phyloP scores from a whole-genome alignment of 2,888 invertebrate species.

The Ophion slaviceki region DNA sequence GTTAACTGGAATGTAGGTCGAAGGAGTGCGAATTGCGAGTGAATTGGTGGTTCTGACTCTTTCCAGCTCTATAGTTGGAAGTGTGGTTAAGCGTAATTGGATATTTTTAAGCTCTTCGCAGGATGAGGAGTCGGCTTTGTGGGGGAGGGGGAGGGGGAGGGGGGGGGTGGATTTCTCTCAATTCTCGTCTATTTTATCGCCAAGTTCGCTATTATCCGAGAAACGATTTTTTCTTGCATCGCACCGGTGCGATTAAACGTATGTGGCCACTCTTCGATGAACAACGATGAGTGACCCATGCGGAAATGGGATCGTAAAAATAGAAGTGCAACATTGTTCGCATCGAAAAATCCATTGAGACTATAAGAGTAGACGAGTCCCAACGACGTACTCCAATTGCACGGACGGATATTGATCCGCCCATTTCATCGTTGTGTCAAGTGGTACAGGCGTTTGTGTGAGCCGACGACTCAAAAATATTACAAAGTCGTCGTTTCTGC shows the following conservation, averaged over 20 bases:
- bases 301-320: not conserved
- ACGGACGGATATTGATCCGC: not conserved
- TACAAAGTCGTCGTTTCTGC: not conserved
- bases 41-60: slow-evolving; percentile 9
- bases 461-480: not conserved
- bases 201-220: slow-evolving; percentile 27
- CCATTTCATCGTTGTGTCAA: not conserved
- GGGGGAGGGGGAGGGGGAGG: not conserved
- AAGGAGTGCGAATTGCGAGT: slow-evolving; percentile 35
- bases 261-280: slow-evolving; percentile 19
- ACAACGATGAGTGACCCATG: not conserved
- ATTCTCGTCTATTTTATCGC: slow-evolving; percentile 14
- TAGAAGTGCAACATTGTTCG: not conserved
- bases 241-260: slow-evolving; percentile 37
- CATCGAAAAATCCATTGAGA: not conserved
- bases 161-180: slow-evolving; percentile 25
- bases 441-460: not conserved
- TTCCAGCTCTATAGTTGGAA: slow-evolving; percentile 7
- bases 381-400: not conserved
- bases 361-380: not conserved
- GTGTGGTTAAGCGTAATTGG: slow-evolving; percentile 68
- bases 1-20: slow-evolving; percentile 63
- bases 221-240: slow-evolving; percentile 9
- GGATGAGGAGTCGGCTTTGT: not conserved
- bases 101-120: slow-evolving; percentile 60